Evolutionary conservation across 2,113 vertebrate genomes (phyloP).

Genomic region (Elgaria multicarinata): DNA sequence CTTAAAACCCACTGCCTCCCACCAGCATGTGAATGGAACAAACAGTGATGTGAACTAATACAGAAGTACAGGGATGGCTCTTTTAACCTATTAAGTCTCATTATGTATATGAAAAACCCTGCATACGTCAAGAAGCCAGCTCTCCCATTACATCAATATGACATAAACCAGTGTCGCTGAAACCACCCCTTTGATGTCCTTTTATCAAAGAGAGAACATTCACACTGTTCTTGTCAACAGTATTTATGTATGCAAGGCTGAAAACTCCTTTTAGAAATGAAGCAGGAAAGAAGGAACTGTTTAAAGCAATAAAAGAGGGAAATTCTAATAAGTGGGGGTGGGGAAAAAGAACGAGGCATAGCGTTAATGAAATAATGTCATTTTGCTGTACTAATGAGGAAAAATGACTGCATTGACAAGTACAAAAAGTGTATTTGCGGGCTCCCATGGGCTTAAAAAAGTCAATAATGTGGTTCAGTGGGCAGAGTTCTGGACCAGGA

Average conservation of each 20-base stretch:
- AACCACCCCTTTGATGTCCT: conserved; percentile 42
- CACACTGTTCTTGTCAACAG: conserved; percentile 14
- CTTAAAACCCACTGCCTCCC: neutral
- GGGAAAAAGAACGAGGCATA: neutral
- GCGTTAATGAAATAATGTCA: neutral
- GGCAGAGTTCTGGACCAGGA: neutral
- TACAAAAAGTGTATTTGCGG: neutral
- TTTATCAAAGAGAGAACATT: conserved; percentile 43
- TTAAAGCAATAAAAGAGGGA: conserved; percentile 8
- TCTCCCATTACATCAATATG: conserved; percentile 35
- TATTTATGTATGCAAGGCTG: conserved; percentile 36
- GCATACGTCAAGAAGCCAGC: conserved; percentile 8
- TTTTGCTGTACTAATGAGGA: neutral
- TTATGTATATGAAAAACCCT: conserved; percentile 37
- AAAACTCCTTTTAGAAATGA: conserved; percentile 11
- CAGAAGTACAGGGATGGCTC: conserved; percentile 15
- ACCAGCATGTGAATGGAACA: conserved; percentile 36
- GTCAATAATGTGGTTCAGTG: neutral
- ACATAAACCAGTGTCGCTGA: conserved; percentile 27
- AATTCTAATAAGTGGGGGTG: neutral
- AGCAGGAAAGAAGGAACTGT: neutral
- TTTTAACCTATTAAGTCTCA: conserved; percentile 48
- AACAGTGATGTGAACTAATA: neutral
- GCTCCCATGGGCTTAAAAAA: neutral
- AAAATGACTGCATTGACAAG: neutral